These are phyloP conservation scores for Pyrgus malvae DNA, from an alignment of 2,888 invertebrate genomes.

Conservation along the genomic window DNA sequence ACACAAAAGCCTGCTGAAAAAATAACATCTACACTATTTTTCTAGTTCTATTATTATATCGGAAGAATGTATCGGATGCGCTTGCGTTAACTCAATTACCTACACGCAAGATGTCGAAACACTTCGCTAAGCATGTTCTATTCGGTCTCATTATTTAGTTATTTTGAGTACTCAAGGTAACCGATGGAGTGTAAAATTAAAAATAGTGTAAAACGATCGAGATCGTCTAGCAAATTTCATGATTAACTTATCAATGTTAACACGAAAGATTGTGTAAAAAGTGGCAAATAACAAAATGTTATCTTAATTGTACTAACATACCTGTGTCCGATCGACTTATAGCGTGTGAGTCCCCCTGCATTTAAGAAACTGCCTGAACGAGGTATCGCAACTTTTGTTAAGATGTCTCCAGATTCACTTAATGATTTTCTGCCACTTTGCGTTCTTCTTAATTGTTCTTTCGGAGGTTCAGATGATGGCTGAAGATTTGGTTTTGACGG, in stretches of 20 bases:
- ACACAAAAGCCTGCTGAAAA: slow-evolving; percentile 1
- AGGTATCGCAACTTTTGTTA: slow-evolving; percentile 93
- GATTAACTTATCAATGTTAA: neutral
- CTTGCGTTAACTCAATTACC: slow-evolving; percentile 66
- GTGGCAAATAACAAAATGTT: too few relatives aligned
- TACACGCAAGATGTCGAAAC: slow-evolving; percentile 65
- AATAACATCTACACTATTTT: neutral
- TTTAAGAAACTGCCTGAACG: slow-evolving; percentile 93
- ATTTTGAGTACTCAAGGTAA: slow-evolving; percentile 47
- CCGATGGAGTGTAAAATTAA: slow-evolving; percentile 49
- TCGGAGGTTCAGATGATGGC: slow-evolving; percentile 50
- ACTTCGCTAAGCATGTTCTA: slow-evolving; percentile 62
- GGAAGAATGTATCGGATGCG: slow-evolving; percentile 68
- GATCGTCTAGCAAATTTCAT: neutral
- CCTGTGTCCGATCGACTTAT: slow-evolving; percentile 87
- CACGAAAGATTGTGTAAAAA: too few relatives aligned
- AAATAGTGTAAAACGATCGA: slow-evolving; percentile 18
- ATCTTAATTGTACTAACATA: too few relatives aligned
- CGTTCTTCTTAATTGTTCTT: slow-evolving; percentile 68
- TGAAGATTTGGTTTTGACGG: slow-evolving; percentile 64
- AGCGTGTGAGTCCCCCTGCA: slow-evolving; percentile 88
- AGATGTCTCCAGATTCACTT: slow-evolving; percentile 87
- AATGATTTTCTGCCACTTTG: slow-evolving; percentile 74
- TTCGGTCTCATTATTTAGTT: slow-evolving; percentile 53
- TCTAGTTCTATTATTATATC: slow-evolving; percentile 41